Evolutionary conservation across 2,797 vertebrate genomes (phyloP), one percentile per base, ranked within the genome.

Genomic region (Delichon dasypus): DNA sequence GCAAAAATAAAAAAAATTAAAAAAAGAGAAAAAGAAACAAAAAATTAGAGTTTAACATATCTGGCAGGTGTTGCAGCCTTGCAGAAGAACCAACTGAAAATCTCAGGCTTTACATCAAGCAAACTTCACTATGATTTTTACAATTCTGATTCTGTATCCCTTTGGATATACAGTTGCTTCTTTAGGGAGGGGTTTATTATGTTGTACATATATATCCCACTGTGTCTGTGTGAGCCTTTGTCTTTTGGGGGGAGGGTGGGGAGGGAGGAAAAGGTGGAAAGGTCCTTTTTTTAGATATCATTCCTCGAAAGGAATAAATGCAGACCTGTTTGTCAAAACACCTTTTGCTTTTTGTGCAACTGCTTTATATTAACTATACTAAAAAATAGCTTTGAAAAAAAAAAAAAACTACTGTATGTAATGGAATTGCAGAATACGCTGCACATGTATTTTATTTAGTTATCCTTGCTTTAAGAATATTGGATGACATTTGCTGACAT

Each of bases 351-450:
- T 99, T 98, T 98, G 98, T 98, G 98, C 98, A 98, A 98, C 98
- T 98, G 98, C 99, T 99, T 99, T 99, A 99, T 99, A 99, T 99
- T 98, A 98, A 98, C 97, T 98, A 97, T 98, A 98, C 98, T 98
- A 98, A 98, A 98, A 98, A 98, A 98, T 97, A 97, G 98, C 98
- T 98, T 98, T 98, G 97, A 96, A 96, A 95, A 93, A 96, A 97
- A 97, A 97, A 97, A 97, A 97, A 97, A 97, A 98, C 95, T 99
- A 98, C 98, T 99, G 99, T 99, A 99, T 99, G 98, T 99, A 99
- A 98, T 98, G 97, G 98, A 98, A 98, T 98, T 98, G 98, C 98
- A 98, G 98, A 98, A 97, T 98, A 98, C 98, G 98, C 98, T 98
- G 98, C 98, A 99, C 98, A 98, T 99, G 98, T 98, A 98, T 98